A percentile compares a stretch with the other conserved stretches of the same genome.
Conservation (phyloP, 2,888 invertebrate genomes). For the Hirtodrosophila trivittata region DNA sequence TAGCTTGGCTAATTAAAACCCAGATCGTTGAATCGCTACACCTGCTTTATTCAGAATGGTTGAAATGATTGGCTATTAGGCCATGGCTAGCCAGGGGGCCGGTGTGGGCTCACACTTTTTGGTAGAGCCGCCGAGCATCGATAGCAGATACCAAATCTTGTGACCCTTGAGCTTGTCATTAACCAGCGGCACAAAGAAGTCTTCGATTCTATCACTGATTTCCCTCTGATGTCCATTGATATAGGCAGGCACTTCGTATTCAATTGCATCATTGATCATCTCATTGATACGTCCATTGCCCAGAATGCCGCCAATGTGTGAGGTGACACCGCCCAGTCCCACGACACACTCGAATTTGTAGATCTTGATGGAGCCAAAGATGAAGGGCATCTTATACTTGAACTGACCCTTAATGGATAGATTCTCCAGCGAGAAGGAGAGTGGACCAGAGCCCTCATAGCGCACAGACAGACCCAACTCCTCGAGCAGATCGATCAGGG, state of each 20-base stretch:
- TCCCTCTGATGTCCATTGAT: slow-evolving; percentile 68
- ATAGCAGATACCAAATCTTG: slow-evolving; percentile 76
- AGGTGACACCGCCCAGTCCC: slow-evolving; percentile 67
- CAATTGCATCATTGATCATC: slow-evolving; percentile 72
- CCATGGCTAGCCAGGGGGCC: slow-evolving; percentile 72
- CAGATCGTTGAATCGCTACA: slow-evolving; percentile 27
- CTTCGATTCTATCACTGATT: slow-evolving; percentile 71
- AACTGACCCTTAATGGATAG: slow-evolving; percentile 76
- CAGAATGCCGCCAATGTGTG: slow-evolving; percentile 77
- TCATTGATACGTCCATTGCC: slow-evolving; percentile 75
- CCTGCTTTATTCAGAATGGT: slow-evolving; percentile 35
- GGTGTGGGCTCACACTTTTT: slow-evolving; percentile 71
- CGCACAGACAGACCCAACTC: slow-evolving; percentile 71
- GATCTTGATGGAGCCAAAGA: slow-evolving; percentile 80
- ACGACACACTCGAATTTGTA: slow-evolving; percentile 75
- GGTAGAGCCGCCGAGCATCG: slow-evolving; percentile 21
- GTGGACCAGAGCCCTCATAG: slow-evolving; percentile 75
- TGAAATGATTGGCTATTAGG: slow-evolving; percentile 14
- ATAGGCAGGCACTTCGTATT: slow-evolving; percentile 65
- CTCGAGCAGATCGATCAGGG: slow-evolving; percentile 65
- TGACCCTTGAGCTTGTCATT: slow-evolving; percentile 73
- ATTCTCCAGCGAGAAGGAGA: slow-evolving; percentile 72
- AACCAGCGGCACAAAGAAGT: slow-evolving; percentile 67
- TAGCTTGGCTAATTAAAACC: slow-evolving; percentile 37
- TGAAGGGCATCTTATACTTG: slow-evolving; percentile 80